These are phyloP conservation scores for Lepidotrigona ventralis DNA, from an alignment of 1,140 invertebrate species.

Conservation along the genomic window DNA sequence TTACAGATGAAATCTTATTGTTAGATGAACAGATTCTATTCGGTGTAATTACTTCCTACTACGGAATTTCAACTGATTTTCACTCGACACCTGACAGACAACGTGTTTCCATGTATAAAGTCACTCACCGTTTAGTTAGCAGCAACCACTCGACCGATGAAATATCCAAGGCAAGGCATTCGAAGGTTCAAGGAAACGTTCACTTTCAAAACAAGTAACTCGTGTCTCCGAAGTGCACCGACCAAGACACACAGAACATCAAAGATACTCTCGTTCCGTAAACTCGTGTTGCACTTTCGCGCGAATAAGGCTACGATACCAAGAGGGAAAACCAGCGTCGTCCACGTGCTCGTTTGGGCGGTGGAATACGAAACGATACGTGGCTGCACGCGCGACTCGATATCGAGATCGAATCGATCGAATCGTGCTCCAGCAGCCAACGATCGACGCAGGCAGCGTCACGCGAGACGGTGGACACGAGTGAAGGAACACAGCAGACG, in stretches of 20 bases:
- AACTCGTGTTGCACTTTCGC: constrained; percentile 22
- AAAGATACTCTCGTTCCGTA: constrained; percentile 6
- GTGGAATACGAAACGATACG: not conserved
- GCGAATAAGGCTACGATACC: too few relatives aligned
- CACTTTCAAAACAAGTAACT: constrained; percentile 49
- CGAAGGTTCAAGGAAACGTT: constrained; percentile 57
- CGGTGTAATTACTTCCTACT: not conserved
- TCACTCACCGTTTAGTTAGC: constrained; percentile 51
- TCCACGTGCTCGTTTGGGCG: not conserved
- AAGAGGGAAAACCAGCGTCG: not conserved
- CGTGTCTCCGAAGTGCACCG: constrained; percentile 32
- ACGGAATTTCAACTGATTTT: not conserved
- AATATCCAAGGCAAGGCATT: constrained; percentile 50
- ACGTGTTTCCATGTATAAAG: not conserved
- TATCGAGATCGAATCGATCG: not conserved
- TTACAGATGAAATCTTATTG: too few relatives aligned
- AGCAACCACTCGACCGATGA: constrained; percentile 21
- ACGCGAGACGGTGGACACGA: constrained; percentile 21
- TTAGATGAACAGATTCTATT: not conserved
- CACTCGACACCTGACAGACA: not conserved
- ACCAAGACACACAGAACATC: constrained; percentile 9
- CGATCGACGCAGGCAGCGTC: not conserved
- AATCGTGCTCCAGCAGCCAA: not conserved
- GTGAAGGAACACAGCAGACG: constrained; percentile 1
- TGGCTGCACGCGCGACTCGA: too few relatives aligned